Conservation (phyloP, 1,140 invertebrate genomes). For the Cydia strobilella region DNA sequence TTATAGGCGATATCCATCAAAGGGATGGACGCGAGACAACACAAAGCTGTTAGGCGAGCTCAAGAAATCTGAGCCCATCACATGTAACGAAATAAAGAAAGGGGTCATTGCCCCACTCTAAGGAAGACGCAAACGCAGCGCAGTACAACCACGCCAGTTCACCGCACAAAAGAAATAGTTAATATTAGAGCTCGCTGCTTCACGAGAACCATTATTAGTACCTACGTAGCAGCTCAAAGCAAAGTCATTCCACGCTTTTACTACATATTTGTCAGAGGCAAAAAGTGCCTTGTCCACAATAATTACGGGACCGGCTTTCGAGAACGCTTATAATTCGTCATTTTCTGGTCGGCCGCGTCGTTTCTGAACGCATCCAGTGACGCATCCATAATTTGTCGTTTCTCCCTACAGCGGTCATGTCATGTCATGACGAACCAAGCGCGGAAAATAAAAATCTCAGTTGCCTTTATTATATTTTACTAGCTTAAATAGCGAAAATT, state of each 20-base stretch:
- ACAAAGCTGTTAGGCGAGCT: constrained; percentile 57
- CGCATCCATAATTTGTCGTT: constrained; percentile 76
- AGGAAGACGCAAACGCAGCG: constrained; percentile 58
- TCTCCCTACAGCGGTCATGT: constrained; percentile 65
- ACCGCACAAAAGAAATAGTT: constrained; percentile 78
- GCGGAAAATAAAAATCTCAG: constrained; percentile 46
- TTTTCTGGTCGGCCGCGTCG: constrained; percentile 75
- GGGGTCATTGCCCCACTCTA: constrained; percentile 68
- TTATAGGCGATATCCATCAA: constrained; percentile 53
- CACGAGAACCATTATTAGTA: constrained; percentile 72
- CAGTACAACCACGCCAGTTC: constrained; percentile 61
- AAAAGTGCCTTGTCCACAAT: constrained; percentile 79
- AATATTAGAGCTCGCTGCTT: constrained; percentile 74
- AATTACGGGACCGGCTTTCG: constrained; percentile 77
- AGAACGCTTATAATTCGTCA: constrained; percentile 77
- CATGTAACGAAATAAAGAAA: constrained; percentile 73
- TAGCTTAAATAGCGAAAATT: too few relatives aligned
- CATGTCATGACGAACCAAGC: constrained; percentile 41
- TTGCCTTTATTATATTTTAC: neutral
- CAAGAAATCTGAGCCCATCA: constrained; percentile 72
- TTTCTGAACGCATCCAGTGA: constrained; percentile 69
- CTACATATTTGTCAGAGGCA: constrained; percentile 75
- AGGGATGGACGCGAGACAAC: constrained; percentile 63
- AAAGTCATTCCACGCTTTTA: constrained; percentile 73
- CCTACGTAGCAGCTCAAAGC: constrained; percentile 66